These are phyloP conservation scores for Ptilorrhoa leucosticta DNA, from an alignment of 2,113 vertebrate genomes.

Conservation along the genomic window DNA sequence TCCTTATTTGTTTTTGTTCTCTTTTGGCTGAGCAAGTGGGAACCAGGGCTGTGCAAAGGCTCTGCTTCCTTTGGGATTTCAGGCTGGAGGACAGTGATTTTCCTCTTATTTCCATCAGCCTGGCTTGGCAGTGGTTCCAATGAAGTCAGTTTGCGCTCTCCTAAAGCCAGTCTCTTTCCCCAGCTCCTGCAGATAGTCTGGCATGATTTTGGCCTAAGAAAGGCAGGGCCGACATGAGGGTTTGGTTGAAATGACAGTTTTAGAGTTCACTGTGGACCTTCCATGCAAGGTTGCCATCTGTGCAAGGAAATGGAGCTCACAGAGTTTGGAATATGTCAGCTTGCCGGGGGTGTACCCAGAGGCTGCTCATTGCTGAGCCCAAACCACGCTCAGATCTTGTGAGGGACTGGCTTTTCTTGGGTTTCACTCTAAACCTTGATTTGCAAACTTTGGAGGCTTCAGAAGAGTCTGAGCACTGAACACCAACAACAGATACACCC, in stretches of 20 bases:
- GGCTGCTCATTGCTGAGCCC: background rate
- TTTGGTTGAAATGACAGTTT: constrained; percentile 45
- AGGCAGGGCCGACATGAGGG: background rate
- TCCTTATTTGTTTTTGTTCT: background rate
- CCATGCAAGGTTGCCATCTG: constrained; percentile 57
- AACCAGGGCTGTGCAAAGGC: background rate
- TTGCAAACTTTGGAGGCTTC: background rate
- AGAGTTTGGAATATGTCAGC: constrained; percentile 26
- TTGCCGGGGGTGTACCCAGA: background rate
- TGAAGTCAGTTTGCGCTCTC: constrained; percentile 22
- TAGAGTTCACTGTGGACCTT: constrained; percentile 24
- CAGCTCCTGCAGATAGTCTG: constrained; percentile 47
- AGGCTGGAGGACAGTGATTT: constrained; percentile 17
- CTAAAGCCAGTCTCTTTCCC: constrained; percentile 29
- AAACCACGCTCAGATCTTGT: background rate
- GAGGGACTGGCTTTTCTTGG: background rate
- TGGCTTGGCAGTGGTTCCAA: constrained; percentile 35
- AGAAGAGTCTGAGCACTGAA: background rate
- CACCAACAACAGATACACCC: background rate
- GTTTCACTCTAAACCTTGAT: background rate
- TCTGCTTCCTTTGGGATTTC: constrained; percentile 9
- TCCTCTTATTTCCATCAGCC: constrained; percentile 28
- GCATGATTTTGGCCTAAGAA: constrained; percentile 11
- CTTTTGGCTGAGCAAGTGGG: background rate
- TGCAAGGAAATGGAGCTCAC: constrained; percentile 37